These are phyloP conservation scores for Sebastiscus albofasciatus DNA, from an alignment of 2,797 vertebrate species.

Conservation along the genomic window DNA sequence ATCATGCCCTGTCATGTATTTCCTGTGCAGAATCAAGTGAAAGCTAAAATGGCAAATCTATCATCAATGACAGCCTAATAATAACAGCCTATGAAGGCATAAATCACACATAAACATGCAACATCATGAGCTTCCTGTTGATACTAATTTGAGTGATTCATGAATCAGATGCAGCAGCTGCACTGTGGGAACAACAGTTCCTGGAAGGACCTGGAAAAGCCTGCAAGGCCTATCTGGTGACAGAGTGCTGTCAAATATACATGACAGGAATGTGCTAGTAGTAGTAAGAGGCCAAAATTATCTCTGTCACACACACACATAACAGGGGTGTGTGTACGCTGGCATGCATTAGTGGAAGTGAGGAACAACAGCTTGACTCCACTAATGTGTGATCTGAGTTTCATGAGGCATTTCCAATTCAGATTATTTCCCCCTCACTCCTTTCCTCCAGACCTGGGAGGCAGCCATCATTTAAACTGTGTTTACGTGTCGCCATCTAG, in stretches of 20 bases:
- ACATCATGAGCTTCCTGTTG: not conserved
- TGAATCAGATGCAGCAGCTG: slow-evolving; percentile 35
- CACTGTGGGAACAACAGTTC: slow-evolving; percentile 34
- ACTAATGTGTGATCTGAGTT: slow-evolving; percentile 25
- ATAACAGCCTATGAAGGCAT: not conserved
- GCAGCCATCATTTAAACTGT: not conserved
- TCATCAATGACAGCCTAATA: not conserved
- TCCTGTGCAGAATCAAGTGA: not conserved
- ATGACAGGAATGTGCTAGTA: slow-evolving; percentile 30
- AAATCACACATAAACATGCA: not conserved
- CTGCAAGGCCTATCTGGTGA: slow-evolving; percentile 18
- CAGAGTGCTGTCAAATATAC: slow-evolving; percentile 15
- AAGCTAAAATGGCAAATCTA: not conserved
- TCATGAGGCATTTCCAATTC: slow-evolving; percentile 8
- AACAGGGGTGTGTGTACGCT: not conserved
- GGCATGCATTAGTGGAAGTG: slow-evolving; percentile 8
- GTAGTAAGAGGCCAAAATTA: slow-evolving; percentile 28
- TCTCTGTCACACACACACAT: not conserved
- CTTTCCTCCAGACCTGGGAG: not conserved
- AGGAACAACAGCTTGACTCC: slow-evolving; percentile 22
- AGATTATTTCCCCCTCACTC: not conserved
- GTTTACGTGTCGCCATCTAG: slow-evolving; percentile 60
- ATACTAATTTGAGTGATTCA: not conserved
- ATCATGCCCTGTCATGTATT: not conserved
- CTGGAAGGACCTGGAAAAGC: slow-evolving; percentile 31